Evolutionary conservation across 1,140 invertebrate genomes (phyloP).

Genomic region (Dolichoris vasculosae): DNA sequence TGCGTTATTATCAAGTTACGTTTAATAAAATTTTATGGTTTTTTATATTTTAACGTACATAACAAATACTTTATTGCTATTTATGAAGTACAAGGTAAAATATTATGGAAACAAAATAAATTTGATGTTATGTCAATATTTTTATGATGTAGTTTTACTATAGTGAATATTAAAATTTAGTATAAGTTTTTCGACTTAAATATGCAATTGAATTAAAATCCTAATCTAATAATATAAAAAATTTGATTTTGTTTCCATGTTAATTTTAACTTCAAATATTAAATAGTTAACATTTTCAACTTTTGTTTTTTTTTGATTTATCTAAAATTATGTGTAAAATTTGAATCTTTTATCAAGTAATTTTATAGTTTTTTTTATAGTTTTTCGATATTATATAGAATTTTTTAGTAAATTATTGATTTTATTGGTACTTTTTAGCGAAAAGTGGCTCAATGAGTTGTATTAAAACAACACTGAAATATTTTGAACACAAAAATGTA

Average conservation of each 20-base stretch:
- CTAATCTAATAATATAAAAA: no score
- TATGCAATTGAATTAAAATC: no score
- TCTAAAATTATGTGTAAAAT: background rate
- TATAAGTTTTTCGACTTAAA: background rate
- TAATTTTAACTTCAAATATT: background rate
- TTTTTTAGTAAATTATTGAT: background rate
- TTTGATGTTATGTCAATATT: background rate
- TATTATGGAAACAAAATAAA: background rate
- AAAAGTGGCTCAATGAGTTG: no score
- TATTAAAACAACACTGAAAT: no score
- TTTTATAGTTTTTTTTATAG: background rate
- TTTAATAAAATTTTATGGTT: background rate
- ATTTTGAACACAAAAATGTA: no score
- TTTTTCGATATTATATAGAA: background rate
- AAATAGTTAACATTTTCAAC: background rate
- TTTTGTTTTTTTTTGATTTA: background rate
- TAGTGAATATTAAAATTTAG: background rate
- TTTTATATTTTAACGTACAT: background rate
- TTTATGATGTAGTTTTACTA: background rate
- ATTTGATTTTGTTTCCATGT: background rate
- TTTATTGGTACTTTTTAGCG: background rate
- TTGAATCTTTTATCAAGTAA: background rate
- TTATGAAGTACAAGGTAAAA: background rate
- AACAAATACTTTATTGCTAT: background rate
- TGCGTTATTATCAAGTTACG: background rate